These are phyloP conservation scores for Drosophila kanapiae DNA, from an alignment of 1,140 invertebrate species.

Conservation along the genomic window DNA sequence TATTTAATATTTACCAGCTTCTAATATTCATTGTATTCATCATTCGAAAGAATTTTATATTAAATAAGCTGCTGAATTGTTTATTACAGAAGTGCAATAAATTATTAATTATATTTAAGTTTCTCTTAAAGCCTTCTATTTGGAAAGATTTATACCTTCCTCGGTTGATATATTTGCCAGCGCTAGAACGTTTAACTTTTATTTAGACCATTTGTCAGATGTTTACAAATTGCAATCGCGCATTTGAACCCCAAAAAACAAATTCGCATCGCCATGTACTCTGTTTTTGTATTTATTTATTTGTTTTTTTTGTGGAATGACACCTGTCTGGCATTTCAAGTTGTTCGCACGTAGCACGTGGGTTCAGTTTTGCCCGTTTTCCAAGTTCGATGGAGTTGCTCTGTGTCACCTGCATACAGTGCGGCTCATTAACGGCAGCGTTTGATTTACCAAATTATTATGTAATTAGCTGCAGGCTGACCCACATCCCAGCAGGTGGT, in stretches of 20 bases:
- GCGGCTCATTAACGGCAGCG: constrained; percentile 70
- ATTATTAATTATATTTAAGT: too few species aligned
- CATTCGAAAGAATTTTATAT: too few species aligned
- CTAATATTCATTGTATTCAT: too few species aligned
- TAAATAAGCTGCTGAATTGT: too few species aligned
- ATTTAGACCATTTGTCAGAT: constrained; percentile 37
- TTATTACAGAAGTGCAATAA: too few species aligned
- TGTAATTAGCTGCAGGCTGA: constrained; percentile 79
- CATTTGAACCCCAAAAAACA: constrained; percentile 29
- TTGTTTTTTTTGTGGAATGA: constrained; percentile 36
- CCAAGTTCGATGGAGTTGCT: constrained; percentile 39
- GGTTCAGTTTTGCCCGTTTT: constrained; percentile 20
- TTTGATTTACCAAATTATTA: constrained; percentile 84
- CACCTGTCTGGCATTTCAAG: constrained; percentile 77
- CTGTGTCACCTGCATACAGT: constrained; percentile 63
- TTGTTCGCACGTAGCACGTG: constrained; percentile 44
- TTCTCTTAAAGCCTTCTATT: not conserved
- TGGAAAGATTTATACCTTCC: not conserved
- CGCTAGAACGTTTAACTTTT: constrained; percentile 11
- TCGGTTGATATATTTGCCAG: not conserved
- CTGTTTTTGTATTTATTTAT: not conserved
- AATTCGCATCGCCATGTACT: constrained; percentile 33
- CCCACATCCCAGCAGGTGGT: constrained; percentile 65
- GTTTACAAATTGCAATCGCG: constrained; percentile 48
- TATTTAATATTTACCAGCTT: too few species aligned